phyloP scores from a whole-genome alignment of 2,888 invertebrate genomes.

The Mesorhabditis belari region DNA sequence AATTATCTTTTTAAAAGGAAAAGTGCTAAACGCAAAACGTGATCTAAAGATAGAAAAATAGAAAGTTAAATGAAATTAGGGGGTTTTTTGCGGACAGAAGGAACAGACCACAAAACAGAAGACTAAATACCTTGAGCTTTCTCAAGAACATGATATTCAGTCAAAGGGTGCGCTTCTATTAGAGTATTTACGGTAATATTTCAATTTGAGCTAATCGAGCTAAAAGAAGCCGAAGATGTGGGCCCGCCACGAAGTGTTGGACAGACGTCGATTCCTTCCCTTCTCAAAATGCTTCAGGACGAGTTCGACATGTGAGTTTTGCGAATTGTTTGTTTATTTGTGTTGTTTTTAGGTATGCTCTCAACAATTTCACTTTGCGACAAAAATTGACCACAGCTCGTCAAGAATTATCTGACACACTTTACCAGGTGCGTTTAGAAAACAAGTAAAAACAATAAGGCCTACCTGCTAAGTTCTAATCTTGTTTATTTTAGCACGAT shows the following conservation, averaged over 20 bases:
- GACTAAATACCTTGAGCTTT: too few relatives aligned
- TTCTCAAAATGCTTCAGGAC: conserved; percentile 61
- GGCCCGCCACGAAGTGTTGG: conserved; percentile 94
- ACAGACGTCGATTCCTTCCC: conserved; percentile 89
- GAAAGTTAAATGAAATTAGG: too few relatives aligned
- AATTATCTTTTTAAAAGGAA: too few relatives aligned
- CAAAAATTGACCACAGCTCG: conserved; percentile 95
- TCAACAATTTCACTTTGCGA: conserved; percentile 90
- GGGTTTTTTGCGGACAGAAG: too few relatives aligned
- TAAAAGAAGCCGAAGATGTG: conserved; percentile 26
- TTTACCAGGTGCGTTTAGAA: conserved; percentile 62
- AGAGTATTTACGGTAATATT: not conserved
- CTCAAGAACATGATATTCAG: too few relatives aligned
- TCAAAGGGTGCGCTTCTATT: too few relatives aligned
- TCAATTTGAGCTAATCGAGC: conserved; percentile 35
- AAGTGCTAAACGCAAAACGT: too few relatives aligned
- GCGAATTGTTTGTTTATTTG: too few relatives aligned
- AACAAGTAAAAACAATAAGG: not conserved
- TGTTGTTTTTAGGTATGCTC: too few relatives aligned
- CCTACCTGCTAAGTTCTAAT: not conserved
- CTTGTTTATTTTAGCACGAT: conserved; percentile 78
- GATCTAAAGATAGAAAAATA: too few relatives aligned
- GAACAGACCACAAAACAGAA: too few relatives aligned
- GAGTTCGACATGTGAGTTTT: not conserved
- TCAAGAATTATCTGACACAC: conserved; percentile 71